Evolutionary conservation across 2,113 vertebrate species (phyloP), one percentile per base, ranked within the genome.

Genomic region (Eptesicus fuscus): DNA sequence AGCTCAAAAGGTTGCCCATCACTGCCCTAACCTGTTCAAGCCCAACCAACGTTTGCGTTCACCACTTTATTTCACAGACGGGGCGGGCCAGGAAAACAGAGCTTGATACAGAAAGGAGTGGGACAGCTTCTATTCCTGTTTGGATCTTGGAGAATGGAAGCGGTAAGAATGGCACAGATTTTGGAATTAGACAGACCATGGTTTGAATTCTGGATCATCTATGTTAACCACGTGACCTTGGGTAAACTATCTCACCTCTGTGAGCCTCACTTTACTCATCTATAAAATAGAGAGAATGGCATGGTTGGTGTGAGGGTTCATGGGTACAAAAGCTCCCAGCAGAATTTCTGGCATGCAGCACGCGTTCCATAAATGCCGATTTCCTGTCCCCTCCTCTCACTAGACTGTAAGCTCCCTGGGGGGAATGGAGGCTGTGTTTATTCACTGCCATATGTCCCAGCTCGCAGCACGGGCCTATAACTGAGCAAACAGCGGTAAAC

Each of bases 381-480:
- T 63, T 25, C 37, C 86, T 9, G 17, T 47, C 25, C 74, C 44
- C 6, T 17, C 25, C 40, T 65, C 17, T 30, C 18, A 7, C 10
- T 53, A 53, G 42, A 51, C 17, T 30, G 30, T 4, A 59, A 67
- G 51, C 18, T 49, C 53, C 42, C 44, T 11, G 65, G 1, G 12
- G 16, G 23, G 35, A 37, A 17, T 12, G 63, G 35, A 56, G 51
- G 22, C 37, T 1, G 0, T 4, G 20, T 35, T 16, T 44, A 22
- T 53, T 79, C 61, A 10, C 4, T 0, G 22, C 17, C 18, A 1
- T 0, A 6, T n/a, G 42, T 20, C 49, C 73, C 25, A 28, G 59
- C 0, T 20, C 73, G 80, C 56, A 32, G 77, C 10, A 2, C 0
- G 0, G 18, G 51, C n/a, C 18, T 9, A 5, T 9, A 2, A 16